Percentiles rank a stretch among this genome's conserved stretches.
phyloP scores from a whole-genome alignment of 2,888 invertebrate genomes.

The Timandra comae region DNA sequence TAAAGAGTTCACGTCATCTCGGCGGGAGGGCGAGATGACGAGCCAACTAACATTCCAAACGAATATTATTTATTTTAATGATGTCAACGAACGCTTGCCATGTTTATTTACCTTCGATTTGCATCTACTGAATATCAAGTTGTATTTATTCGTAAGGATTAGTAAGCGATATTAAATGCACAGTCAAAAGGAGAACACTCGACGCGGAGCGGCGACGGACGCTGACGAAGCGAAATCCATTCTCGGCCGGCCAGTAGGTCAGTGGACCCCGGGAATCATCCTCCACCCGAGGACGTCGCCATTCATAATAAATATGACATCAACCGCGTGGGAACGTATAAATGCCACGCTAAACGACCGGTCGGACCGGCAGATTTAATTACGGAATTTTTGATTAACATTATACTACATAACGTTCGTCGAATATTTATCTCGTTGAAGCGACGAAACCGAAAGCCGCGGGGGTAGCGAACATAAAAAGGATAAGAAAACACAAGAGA shows the following conservation, averaged over 20 bases:
- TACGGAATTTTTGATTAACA: slow-evolving; percentile 54
- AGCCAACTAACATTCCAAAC: slow-evolving; percentile 57
- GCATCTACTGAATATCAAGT: slow-evolving; percentile 34
- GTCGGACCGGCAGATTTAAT: slow-evolving; percentile 63
- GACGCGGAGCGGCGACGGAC: slow-evolving; percentile 31
- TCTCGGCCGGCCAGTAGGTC: slow-evolving; percentile 55
- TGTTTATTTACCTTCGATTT: slow-evolving; percentile 62
- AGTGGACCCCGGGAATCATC: slow-evolving; percentile 41
- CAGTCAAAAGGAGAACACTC: slow-evolving; percentile 39
- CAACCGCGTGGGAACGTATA: slow-evolving; percentile 70
- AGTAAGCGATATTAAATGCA: slow-evolving; percentile 31
- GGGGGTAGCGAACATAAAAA: slow-evolving; percentile 52
- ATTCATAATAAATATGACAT: slow-evolving; percentile 71
- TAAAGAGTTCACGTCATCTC: slow-evolving; percentile 66
- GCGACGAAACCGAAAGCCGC: slow-evolving; percentile 59
- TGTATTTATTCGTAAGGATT: background rate
- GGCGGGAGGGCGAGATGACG: slow-evolving; percentile 63
- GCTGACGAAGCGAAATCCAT: slow-evolving; percentile 63
- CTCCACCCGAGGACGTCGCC: slow-evolving; percentile 41
- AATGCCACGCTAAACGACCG: slow-evolving; percentile 60
- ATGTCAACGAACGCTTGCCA: slow-evolving; percentile 65
- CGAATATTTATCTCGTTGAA: slow-evolving; percentile 37
- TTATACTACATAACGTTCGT: slow-evolving; percentile 50
- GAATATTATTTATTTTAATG: slow-evolving; percentile 67
- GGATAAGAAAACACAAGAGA: slow-evolving; percentile 49